A percentile compares a stretch with the other conserved stretches of the same genome.
Evolutionary conservation across 2,113 vertebrate species (phyloP).

Genomic region (Salvator merianae): DNA sequence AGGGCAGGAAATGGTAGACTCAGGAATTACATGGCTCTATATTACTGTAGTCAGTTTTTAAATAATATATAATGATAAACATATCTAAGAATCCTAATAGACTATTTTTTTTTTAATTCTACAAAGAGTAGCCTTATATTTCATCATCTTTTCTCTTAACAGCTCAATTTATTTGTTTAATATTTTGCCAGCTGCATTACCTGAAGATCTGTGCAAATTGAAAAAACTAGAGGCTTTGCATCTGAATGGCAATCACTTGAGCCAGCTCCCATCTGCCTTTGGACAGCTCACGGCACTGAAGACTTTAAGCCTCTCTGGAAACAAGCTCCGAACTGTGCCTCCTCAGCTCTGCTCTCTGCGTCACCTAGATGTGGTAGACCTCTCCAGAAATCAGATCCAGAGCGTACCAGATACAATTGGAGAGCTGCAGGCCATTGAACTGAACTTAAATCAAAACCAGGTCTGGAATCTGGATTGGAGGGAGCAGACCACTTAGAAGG

Average conservation of each 20-base stretch:
- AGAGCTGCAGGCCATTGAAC: constrained; percentile 91
- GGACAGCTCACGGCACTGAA: constrained; percentile 88
- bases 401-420: constrained; percentile 83
- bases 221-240: constrained; percentile 93
- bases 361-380: constrained; percentile 91
- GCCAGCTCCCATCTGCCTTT: constrained; percentile 80
- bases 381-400: constrained; percentile 93
- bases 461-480: constrained; percentile 68
- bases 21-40: too few relatives aligned
- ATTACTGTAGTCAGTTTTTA: too few relatives aligned
- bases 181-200: constrained; percentile 77
- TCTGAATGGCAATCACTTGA: constrained; percentile 87
- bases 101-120: not conserved
- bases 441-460: constrained; percentile 99
- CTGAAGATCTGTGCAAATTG: constrained; percentile 88
- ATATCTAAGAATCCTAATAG: not conserved
- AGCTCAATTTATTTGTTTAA: constrained; percentile 10
- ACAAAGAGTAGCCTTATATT: constrained; percentile 19
- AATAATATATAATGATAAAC: too few relatives aligned
- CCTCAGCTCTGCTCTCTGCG: constrained; percentile 82
- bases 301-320: constrained; percentile 89
- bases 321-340: constrained; percentile 87
- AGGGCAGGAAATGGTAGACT: too few relatives aligned
- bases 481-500: not conserved
- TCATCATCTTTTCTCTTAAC: not conserved